phyloP scores from a whole-genome alignment of 2,797 vertebrate species.

The Megaceryle alcyon region DNA sequence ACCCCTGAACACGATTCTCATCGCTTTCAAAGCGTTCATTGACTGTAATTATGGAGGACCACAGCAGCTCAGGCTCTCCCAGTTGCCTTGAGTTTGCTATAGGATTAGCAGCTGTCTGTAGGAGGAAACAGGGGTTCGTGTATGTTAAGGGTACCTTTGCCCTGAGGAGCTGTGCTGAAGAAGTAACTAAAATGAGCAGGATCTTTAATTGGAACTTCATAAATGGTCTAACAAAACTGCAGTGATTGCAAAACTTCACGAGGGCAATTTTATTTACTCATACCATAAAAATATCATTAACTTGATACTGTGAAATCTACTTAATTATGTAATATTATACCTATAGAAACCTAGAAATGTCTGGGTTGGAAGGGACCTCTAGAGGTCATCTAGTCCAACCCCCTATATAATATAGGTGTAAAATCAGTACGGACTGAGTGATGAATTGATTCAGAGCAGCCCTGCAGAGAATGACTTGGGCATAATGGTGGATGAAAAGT shows the following conservation, averaged over 20 bases:
- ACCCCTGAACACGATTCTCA: neutral
- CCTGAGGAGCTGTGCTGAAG: neutral
- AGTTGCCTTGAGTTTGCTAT: neutral
- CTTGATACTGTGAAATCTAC: neutral
- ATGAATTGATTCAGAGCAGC: neutral
- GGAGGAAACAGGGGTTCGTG: neutral
- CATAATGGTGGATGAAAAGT: neutral
- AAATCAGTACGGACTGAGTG: neutral
- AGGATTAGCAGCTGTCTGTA: neutral
- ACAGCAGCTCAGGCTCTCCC: neutral
- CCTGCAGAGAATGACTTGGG: neutral
- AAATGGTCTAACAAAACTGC: neutral
- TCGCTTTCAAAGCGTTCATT: neutral
- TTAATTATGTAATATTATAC: neutral
- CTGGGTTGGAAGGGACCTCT: too few relatives aligned
- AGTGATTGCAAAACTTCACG: neutral
- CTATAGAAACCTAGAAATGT: neutral
- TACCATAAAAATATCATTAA: neutral
- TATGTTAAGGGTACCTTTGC: neutral
- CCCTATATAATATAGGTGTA: neutral
- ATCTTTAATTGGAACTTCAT: neutral
- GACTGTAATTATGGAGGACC: neutral
- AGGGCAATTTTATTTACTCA: neutral
- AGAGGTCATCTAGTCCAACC: too few relatives aligned
- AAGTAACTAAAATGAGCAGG: neutral